phyloP scores from a whole-genome alignment of 2,113 vertebrate genomes.

The Calidris pygmaea region DNA sequence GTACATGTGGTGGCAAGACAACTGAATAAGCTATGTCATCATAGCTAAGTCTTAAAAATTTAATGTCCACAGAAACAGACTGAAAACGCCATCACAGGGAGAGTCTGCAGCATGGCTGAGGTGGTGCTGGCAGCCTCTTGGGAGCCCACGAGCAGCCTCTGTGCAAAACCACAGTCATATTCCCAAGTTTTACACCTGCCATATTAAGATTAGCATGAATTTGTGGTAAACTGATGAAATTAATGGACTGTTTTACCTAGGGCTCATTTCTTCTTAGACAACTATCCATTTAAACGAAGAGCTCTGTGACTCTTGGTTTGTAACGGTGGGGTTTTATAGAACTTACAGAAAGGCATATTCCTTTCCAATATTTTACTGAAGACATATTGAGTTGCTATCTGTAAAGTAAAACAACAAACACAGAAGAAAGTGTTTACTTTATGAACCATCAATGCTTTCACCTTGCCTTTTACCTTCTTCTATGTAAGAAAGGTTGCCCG shows the following conservation, averaged over 20 bases:
- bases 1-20: background rate
- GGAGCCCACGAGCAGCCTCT: background rate
- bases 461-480: background rate
- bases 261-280: constrained; percentile 16
- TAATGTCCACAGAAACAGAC: background rate
- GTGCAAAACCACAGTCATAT: background rate
- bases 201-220: background rate
- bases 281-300: background rate
- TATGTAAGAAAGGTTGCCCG: background rate
- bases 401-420: background rate
- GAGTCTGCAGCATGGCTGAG: background rate
- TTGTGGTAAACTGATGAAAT: background rate
- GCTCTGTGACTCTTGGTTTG: background rate
- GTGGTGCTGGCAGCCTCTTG: background rate
- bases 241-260: constrained; percentile 11
- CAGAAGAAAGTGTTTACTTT: background rate
- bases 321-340: background rate
- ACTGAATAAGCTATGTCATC: background rate
- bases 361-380: background rate
- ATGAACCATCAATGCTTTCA: background rate
- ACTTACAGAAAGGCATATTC: background rate
- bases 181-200: background rate
- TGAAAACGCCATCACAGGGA: background rate
- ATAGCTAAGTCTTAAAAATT: background rate
- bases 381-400: background rate